phyloP scores from a whole-genome alignment of 2,888 invertebrate species.

The Polyploca ridens region DNA sequence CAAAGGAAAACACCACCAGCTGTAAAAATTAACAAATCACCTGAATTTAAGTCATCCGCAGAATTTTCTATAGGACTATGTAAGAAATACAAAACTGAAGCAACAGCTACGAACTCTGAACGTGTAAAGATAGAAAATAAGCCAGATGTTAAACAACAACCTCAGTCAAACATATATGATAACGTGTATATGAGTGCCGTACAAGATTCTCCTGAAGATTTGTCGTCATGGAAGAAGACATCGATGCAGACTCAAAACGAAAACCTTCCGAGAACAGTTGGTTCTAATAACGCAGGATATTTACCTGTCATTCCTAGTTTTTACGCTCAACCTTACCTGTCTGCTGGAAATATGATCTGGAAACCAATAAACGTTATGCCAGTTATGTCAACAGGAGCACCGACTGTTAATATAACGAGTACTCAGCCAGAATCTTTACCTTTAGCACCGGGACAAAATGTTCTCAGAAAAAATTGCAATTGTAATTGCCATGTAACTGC shows the following conservation, averaged over 20 bases:
- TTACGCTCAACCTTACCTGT: slow-evolving; percentile 46
- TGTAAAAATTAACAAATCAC: not conserved
- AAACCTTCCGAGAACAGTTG: slow-evolving; percentile 15
- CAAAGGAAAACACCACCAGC: not conserved
- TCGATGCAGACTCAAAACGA: slow-evolving; percentile 15
- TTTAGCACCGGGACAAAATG: slow-evolving; percentile 24
- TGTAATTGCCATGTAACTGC: slow-evolving; percentile 56
- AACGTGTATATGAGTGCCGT: slow-evolving; percentile 9
- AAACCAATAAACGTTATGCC: slow-evolving; percentile 53
- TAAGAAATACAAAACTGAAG: slow-evolving; percentile 30
- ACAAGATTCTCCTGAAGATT: slow-evolving; percentile 45
- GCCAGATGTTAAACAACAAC: slow-evolving; percentile 2
- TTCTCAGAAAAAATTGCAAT: slow-evolving; percentile 40
- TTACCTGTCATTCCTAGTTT: slow-evolving; percentile 44
- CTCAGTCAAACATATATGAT: not conserved
- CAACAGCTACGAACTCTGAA: not conserved
- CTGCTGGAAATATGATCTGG: slow-evolving; percentile 56
- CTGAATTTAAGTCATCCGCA: slow-evolving; percentile 21
- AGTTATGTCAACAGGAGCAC: slow-evolving; percentile 37
- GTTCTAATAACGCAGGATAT: slow-evolving; percentile 28
- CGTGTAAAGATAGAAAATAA: not conserved
- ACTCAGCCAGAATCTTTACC: slow-evolving; percentile 23
- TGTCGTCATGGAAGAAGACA: slow-evolving; percentile 27
- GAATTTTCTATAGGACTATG: slow-evolving; percentile 30
- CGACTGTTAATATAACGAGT: slow-evolving; percentile 26